phyloP scores from a whole-genome alignment of 2,113 vertebrate species.

The Tympanuchus pallidicinctus region DNA sequence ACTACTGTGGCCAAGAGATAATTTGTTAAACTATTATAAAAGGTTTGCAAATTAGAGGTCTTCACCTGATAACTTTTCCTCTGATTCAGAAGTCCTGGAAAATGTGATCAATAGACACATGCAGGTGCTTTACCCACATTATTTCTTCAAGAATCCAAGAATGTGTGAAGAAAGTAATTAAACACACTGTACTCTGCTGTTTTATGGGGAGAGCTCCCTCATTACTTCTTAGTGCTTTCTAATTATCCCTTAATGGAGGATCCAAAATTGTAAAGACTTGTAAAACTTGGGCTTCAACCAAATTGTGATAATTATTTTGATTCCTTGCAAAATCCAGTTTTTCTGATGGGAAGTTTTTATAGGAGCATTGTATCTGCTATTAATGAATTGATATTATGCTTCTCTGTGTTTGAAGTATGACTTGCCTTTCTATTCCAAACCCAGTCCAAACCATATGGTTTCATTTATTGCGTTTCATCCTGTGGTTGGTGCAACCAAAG shows the following conservation, averaged over 20 bases:
- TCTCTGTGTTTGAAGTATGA: not conserved
- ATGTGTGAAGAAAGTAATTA: not conserved
- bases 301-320: not conserved
- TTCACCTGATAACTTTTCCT: not conserved
- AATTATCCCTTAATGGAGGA: not conserved
- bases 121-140: not conserved
- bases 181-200: not conserved
- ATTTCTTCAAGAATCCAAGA: not conserved
- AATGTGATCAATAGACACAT: not conserved
- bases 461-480: not conserved
- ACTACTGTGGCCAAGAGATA: not conserved
- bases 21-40: not conserved
- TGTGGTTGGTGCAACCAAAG: not conserved
- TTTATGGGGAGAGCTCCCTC: not conserved
- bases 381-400: not conserved
- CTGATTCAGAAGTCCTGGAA: not conserved
- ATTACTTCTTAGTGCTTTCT: not conserved
- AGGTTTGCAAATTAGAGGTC: not conserved
- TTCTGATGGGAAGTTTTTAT: not conserved
- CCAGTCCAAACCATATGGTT: not conserved
- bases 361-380: not conserved
- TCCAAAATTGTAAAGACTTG: not conserved
- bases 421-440: not conserved
- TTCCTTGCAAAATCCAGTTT: not conserved
- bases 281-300: not conserved